Percentiles rank a stretch among this genome's conserved stretches.
Evolutionary conservation across 1,140 invertebrate genomes (phyloP).

Genomic region (Protaetia brevitarsis): DNA sequence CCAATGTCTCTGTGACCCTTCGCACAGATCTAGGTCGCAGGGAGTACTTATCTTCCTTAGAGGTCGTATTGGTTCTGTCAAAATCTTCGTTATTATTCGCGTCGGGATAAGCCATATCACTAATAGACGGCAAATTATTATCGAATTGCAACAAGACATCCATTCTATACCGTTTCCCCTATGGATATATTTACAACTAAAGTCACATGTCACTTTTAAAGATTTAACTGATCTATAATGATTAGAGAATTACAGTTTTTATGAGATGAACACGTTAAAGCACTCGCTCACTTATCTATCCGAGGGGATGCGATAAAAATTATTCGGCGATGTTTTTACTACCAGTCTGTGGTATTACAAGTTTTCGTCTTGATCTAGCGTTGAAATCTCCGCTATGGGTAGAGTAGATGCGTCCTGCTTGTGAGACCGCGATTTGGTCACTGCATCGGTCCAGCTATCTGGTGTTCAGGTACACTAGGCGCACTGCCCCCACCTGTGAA

Average conservation of each 20-base stretch:
- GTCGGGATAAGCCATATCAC: constrained; percentile 38
- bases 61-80: constrained; percentile 25
- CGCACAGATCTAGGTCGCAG: constrained; percentile 43
- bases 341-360: not conserved
- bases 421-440: constrained; percentile 38
- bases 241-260: not conserved
- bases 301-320: not conserved
- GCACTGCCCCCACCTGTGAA: constrained; percentile 29
- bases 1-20: constrained; percentile 34
- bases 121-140: constrained; percentile 28
- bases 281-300: not conserved
- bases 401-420: constrained; percentile 6
- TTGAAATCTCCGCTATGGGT: constrained; percentile 24
- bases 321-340: not conserved
- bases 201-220: constrained; percentile 1
- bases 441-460: constrained; percentile 31
- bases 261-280: not conserved
- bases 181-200: not conserved
- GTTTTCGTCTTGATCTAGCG: constrained; percentile 22
- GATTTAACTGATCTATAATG: not conserved
- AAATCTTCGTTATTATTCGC: constrained; percentile 41
- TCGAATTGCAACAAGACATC: constrained; percentile 40
- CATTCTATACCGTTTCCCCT: constrained; percentile 35
- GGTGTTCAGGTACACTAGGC: constrained; percentile 25
- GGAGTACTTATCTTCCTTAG: constrained; percentile 46